These are phyloP conservation scores for Cephalophus harveyi DNA, from an alignment of 2,113 vertebrate genomes.

Conservation along the genomic window DNA sequence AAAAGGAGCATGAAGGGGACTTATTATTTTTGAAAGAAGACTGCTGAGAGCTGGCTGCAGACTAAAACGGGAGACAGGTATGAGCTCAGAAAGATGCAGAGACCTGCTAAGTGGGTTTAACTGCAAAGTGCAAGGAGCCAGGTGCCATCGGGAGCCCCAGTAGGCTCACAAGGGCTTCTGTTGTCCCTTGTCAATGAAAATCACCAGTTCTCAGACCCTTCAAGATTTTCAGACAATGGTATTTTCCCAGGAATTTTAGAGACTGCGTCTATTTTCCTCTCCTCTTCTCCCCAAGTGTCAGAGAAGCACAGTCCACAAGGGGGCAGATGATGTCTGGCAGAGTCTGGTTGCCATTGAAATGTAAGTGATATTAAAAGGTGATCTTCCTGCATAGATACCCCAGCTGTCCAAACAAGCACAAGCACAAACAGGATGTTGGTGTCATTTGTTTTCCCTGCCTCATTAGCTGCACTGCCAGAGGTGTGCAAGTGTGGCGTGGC, in stretches of 20 bases:
- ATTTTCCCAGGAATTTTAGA: neutral
- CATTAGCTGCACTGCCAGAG: neutral
- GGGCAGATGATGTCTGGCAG: conserved; percentile 42
- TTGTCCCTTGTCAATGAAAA: neutral
- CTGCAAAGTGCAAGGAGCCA: neutral
- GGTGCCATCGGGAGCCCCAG: neutral
- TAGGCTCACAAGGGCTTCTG: neutral
- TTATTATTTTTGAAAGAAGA: neutral
- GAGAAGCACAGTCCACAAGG: conserved; percentile 52
- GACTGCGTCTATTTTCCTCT: neutral
- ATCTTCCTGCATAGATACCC: neutral
- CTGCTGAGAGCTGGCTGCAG: neutral
- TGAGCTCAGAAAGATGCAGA: neutral
- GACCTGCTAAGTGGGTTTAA: neutral
- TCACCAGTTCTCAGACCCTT: neutral
- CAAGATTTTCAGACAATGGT: neutral
- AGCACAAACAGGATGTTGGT: neutral
- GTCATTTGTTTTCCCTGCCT: neutral
- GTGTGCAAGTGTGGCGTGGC: neutral
- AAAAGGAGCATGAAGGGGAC: neutral
- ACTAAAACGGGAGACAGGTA: neutral
- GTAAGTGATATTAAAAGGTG: neutral
- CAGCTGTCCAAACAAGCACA: neutral
- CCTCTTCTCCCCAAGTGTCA: conserved; percentile 16
- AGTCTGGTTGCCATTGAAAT: neutral